Evolutionary conservation across 2,797 vertebrate species (phyloP).

Genomic region (Stomatorhinus walkeri): DNA sequence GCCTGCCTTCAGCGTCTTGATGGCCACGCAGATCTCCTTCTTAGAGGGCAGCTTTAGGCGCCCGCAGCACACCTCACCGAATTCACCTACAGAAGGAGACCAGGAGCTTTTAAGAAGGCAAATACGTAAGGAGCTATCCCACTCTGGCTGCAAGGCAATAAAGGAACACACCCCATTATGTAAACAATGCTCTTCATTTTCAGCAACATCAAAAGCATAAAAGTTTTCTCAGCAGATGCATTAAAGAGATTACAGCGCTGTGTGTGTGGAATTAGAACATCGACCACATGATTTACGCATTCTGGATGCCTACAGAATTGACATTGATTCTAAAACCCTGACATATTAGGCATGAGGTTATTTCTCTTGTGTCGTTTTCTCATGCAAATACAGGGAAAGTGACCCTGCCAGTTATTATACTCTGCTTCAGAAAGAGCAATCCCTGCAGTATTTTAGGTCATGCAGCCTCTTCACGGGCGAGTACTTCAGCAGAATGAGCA

Average conservation of each 20-base stretch:
- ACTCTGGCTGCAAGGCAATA: neutral
- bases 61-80: constrained; percentile 50
- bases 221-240: neutral
- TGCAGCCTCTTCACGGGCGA: neutral
- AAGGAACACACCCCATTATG: neutral
- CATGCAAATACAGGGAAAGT: neutral
- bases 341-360: neutral
- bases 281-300: neutral
- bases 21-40: constrained; percentile 95
- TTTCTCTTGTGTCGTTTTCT: neutral
- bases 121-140: neutral
- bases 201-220: neutral
- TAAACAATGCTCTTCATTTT: neutral
- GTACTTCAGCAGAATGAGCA: constrained; percentile 21
- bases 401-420: neutral
- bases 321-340: neutral
- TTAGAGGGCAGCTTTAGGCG: constrained; percentile 62
- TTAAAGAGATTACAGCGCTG: neutral
- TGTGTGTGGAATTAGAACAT: neutral
- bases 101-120: neutral
- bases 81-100: constrained; percentile 39
- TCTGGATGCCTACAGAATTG: neutral
- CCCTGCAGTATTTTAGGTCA: neutral
- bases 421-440: neutral
- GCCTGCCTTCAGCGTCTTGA: constrained; percentile 93